Base-by-base conservation (phyloP, 1,140 invertebrate species). In the Solenopsis fugax region DNA sequence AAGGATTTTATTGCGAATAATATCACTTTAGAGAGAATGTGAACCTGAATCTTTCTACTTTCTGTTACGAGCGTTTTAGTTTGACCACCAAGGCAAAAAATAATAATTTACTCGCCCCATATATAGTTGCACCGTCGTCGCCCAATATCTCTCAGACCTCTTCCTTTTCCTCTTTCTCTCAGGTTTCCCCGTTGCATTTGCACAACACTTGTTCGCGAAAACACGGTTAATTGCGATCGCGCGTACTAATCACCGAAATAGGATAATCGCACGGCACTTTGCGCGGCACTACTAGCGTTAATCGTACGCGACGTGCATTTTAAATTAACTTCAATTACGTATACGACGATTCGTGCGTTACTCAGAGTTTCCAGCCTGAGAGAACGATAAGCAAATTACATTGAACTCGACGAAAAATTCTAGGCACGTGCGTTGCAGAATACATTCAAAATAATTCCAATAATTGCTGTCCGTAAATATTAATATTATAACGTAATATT, bases 291-390 rank as follows among this genome's bases (percentile, higher is more conserved):
- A n/a, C 65, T 18, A 6, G 13, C 41, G 65, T 69, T 69, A 69
- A 69, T 69, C 41, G 41, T 41, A 69, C 41, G 45, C 65, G 65
- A 50, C 21, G 21, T 2, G 65, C 41, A 69, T 69, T 69, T 69
- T 50, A 48, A 69, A 69, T 69, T 69, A 67, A 69, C 65, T 69
- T 50, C 41, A 69, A 50, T 69, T 69, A 69, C 12, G n/a, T 65
- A 34, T 24, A 48, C 65, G 64, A 67, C 64, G 65, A 50, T 21
- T 69, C 12, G 41, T 48, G 12, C 37, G 21, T 50, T 48, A 50
- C 13, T 50, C 21, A 0, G 41, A 24, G 5, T 16, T 50, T n/a
- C 2, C 65, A 5, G 24, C 41, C 2, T 9, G 41, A 69, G 65
- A 69, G 65, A 69, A 50, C 65, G 41, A 16, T 50, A 50, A 69